These are phyloP conservation scores for Tenualosa thibaudeaui DNA, from an alignment of 2,797 vertebrate species.

Conservation along the genomic window DNA sequence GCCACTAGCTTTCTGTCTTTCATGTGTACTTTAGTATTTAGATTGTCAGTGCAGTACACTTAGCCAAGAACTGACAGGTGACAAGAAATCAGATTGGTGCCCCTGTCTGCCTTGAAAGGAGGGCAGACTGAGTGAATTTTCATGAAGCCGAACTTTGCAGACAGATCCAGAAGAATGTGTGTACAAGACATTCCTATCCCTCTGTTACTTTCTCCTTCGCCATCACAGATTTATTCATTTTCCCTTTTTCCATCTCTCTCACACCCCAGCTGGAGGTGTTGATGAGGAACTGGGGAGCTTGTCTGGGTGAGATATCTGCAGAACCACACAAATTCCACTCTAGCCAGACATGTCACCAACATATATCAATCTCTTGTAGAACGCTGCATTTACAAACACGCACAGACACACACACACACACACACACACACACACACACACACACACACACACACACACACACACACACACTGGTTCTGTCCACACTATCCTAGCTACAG, in stretches of 20 bases:
- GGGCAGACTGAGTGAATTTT: too few species aligned
- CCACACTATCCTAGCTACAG: too few species aligned
- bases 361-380: neutral
- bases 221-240: too few species aligned
- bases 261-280: neutral
- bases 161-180: too few species aligned
- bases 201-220: too few species aligned
- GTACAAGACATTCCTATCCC: too few species aligned
- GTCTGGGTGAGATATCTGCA: neutral
- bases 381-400: neutral
- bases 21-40: neutral
- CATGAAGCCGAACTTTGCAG: too few species aligned
- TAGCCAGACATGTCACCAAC: neutral
- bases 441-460: too few species aligned
- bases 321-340: neutral
- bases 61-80: too few species aligned
- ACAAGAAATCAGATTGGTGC: too few species aligned
- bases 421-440: neutral
- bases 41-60: too few species aligned
- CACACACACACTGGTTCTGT: neutral
- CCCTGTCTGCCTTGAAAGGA: too few species aligned
- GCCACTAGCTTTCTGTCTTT: neutral
- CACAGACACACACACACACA: neutral
- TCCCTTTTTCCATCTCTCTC: neutral
- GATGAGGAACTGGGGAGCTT: neutral